A percentile compares a stretch with the other conserved stretches of the same genome.
Evolutionary conservation across 2,797 vertebrate genomes (phyloP).

Genomic region (Sebastes minor): DNA sequence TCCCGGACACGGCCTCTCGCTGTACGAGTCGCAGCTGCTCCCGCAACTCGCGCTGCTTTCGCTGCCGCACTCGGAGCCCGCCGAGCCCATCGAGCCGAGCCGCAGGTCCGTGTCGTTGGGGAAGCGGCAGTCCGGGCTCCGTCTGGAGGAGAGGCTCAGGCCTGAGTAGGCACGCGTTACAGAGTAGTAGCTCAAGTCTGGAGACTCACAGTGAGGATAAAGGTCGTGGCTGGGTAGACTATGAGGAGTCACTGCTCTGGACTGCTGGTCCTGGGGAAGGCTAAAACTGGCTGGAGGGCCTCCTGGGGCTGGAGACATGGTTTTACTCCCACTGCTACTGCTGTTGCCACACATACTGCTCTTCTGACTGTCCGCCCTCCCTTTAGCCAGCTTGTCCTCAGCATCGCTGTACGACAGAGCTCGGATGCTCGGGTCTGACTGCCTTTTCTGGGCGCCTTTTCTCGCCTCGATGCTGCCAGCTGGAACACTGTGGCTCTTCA

Average conservation of each 20-base stretch:
- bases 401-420: slow-evolving; percentile 92
- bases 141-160: slow-evolving; percentile 85
- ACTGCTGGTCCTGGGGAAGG: slow-evolving; percentile 85
- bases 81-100: slow-evolving; percentile 84
- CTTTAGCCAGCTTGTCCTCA: slow-evolving; percentile 93
- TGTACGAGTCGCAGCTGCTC: slow-evolving; percentile 90
- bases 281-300: slow-evolving; percentile 81
- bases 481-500: slow-evolving; percentile 96
- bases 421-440: slow-evolving; percentile 92
- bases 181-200: slow-evolving; percentile 92
- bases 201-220: slow-evolving; percentile 93
- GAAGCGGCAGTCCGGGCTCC: slow-evolving; percentile 89
- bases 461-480: slow-evolving; percentile 87
- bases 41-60: slow-evolving; percentile 92
- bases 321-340: slow-evolving; percentile 28
- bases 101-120: slow-evolving; percentile 88
- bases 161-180: slow-evolving; percentile 89
- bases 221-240: slow-evolving; percentile 84
- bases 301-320: slow-evolving; percentile 77
- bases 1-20: slow-evolving; percentile 85
- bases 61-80: slow-evolving; percentile 89
- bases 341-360: slow-evolving; percentile 38
- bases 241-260: slow-evolving; percentile 79
- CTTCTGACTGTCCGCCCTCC: slow-evolving; percentile 86
- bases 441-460: slow-evolving; percentile 88